phyloP scores from a whole-genome alignment of 2,888 invertebrate genomes.

The Antheraea yamamai region DNA sequence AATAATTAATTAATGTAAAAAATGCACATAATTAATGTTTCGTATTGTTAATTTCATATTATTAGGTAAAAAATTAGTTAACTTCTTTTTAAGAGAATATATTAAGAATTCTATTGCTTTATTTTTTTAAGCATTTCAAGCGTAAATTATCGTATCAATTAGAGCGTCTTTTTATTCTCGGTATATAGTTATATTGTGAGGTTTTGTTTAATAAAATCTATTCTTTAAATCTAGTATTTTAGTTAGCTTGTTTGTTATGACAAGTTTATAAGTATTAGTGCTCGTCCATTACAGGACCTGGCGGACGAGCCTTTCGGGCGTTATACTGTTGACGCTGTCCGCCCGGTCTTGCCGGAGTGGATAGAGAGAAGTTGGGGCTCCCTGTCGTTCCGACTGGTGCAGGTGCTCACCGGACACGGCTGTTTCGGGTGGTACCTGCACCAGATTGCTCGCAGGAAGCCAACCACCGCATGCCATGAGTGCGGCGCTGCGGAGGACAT shows the following conservation, averaged over 20 bases:
- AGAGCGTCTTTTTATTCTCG: background rate
- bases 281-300: too few species aligned
- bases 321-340: too few species aligned
- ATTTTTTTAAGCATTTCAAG: background rate
- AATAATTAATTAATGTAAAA: background rate
- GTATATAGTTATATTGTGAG: background rate
- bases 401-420: too few species aligned
- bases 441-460: too few species aligned
- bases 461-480: too few species aligned
- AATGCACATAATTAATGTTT: background rate
- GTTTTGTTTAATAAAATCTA: background rate
- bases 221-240: background rate
- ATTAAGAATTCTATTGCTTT: background rate
- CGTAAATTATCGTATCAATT: background rate
- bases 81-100: background rate
- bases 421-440: too few species aligned
- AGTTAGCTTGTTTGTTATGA: background rate
- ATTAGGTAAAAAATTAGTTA: background rate
- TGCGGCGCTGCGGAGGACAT: too few species aligned
- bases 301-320: too few species aligned
- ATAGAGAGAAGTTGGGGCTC: too few species aligned
- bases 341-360: too few species aligned
- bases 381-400: too few species aligned
- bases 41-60: too few species aligned
- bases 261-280: background rate